Conservation (phyloP, 2,888 invertebrate species). For the Bimastos eiseni region DNA sequence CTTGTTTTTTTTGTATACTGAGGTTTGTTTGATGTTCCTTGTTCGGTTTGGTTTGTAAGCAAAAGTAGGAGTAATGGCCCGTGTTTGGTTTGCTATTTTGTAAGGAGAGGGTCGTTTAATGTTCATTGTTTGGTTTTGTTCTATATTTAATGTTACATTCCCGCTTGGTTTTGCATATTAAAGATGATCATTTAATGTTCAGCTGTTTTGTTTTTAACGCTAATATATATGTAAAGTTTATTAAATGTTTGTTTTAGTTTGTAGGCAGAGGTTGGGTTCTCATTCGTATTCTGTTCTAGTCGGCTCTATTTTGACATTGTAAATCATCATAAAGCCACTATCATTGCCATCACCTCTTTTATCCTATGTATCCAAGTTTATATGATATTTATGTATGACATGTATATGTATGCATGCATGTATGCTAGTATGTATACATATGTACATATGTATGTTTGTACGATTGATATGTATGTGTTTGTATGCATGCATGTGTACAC, state of each 20-base stretch:
- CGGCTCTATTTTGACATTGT: too few species aligned
- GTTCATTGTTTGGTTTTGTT: too few species aligned
- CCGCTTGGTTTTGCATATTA: neutral
- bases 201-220: neutral
- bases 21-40: too few species aligned
- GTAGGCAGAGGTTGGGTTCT: neutral
- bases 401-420: neutral
- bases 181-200: neutral
- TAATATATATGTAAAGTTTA: neutral
- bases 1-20: too few species aligned
- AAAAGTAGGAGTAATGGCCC: too few species aligned
- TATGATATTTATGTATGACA: too few species aligned
- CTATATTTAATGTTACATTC: too few species aligned
- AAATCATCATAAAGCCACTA: neutral
- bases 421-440: neutral
- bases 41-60: too few species aligned
- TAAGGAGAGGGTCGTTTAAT: slow-evolving; percentile 77
- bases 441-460: neutral
- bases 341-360: neutral
- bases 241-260: neutral
- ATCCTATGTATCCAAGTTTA: too few species aligned
- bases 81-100: slow-evolving; percentile 88
- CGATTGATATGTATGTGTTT: too few species aligned
- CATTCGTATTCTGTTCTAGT: too few species aligned
- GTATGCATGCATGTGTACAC: neutral